phyloP scores from a whole-genome alignment of 1,140 invertebrate species.

The Papilio aristodemus region DNA sequence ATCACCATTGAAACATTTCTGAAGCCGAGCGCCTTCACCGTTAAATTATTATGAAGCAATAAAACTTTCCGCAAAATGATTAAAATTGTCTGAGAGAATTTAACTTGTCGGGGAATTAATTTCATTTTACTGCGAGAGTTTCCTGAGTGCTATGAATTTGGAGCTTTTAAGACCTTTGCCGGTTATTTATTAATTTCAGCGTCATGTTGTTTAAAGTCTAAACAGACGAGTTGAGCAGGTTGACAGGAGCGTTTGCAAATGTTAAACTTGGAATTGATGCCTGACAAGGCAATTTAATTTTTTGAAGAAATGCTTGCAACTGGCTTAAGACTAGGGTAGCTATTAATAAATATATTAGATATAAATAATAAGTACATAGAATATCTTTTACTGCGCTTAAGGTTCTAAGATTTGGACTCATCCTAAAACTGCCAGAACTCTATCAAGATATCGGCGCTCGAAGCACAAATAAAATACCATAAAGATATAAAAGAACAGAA shows the following conservation, averaged over 20 bases:
- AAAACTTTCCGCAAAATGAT: conserved; percentile 18
- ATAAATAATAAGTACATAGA: too few relatives aligned
- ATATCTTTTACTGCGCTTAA: too few relatives aligned
- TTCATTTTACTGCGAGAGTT: conserved; percentile 14
- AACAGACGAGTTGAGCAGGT: neutral
- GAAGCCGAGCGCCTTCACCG: neutral
- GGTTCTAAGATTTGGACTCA: neutral
- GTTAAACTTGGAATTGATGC: too few relatives aligned
- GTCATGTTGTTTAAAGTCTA: neutral
- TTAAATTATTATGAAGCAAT: conserved; percentile 17
- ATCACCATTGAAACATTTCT: neutral
- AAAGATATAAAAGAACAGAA: too few relatives aligned
- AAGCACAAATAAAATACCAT: neutral
- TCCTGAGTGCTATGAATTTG: neutral
- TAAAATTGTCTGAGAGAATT: conserved; percentile 19
- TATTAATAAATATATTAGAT: too few relatives aligned
- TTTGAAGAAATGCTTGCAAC: too few relatives aligned
- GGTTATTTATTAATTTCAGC: conserved; percentile 11
- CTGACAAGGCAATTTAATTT: too few relatives aligned
- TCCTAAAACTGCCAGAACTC: neutral
- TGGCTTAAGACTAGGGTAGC: too few relatives aligned
- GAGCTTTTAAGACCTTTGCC: conserved; percentile 5
- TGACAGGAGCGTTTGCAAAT: neutral
- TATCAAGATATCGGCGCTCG: too few relatives aligned
- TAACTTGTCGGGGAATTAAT: conserved; percentile 7